These are phyloP conservation scores for Poeciliopsis occidentalis DNA, from an alignment of 2,113 vertebrate species.

Conservation along the genomic window DNA sequence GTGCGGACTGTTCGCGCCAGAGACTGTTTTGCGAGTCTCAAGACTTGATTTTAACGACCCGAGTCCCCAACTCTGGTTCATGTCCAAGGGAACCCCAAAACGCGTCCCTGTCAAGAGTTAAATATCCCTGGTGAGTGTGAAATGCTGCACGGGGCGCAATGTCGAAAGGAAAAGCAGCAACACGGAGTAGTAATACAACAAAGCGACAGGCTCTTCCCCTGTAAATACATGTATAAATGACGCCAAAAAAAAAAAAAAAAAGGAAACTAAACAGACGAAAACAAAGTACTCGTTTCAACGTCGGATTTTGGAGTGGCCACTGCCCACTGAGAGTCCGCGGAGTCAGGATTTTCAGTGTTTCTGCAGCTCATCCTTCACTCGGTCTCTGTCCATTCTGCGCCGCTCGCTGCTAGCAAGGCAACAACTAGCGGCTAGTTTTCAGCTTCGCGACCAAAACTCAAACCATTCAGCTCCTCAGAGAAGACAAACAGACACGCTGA, in stretches of 20 bases:
- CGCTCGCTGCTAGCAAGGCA: conserved; percentile 18
- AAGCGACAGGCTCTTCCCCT: neutral
- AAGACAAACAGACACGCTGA: neutral
- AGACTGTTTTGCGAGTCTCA: too few species aligned
- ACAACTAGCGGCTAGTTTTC: conserved; percentile 10
- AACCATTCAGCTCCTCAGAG: accelerated
- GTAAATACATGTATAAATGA: neutral
- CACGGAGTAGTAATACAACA: neutral
- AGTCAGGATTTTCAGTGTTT: neutral
- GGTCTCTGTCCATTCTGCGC: conserved; percentile 28
- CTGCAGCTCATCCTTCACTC: neutral
- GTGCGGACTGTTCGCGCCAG: too few species aligned
- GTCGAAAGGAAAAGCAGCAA: neutral
- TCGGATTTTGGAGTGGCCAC: neutral
- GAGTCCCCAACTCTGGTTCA: too few species aligned
- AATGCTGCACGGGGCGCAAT: too few species aligned
- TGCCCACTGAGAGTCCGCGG: neutral
- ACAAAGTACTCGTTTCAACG: neutral
- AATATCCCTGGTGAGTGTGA: neutral
- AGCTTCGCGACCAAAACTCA: neutral
- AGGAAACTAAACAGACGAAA: neutral
- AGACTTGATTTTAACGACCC: too few species aligned
- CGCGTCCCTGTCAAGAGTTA: neutral
- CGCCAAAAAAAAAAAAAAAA: neutral
- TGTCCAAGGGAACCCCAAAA: too few species aligned